Base-by-base conservation (phyloP, 2,113 vertebrate species). In the Neogobius melanostomus region DNA sequence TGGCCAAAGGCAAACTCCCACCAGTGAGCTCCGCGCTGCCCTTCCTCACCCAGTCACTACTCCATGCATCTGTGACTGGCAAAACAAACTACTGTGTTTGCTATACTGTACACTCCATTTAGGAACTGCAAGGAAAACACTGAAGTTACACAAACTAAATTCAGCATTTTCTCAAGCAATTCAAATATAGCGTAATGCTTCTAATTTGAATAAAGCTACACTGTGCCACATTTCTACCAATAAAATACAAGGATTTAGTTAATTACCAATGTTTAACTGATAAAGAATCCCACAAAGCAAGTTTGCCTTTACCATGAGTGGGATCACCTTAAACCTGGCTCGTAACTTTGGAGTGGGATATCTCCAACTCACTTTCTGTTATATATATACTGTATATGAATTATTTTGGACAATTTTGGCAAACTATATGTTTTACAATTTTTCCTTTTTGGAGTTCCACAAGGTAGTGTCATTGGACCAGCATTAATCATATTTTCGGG, bases 61-160 rank as follows among this genome's bases (percentile, higher is more conserved):
- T 15, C 47, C 64, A 73, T 62, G 50, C 66, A 66, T 70, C 71
- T 66, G 48, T 56, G 43, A 28, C 53, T 69, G 71, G 59, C 71
- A 69, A 69, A 78, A 69, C 66, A 74, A 69, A 73, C 61, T 47
- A 48, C 52, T 53, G 14, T 61, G 59, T 44, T 61, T 61, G 59
- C 14, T 9, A 17, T 15, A 21, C 21, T 21, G 21, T 21, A 52
- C 17, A 42, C 21, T 65, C 16, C 64, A 71, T 65, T 59, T 59
- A 59, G 7, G 56, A 59, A 7, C 28, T 42, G 56, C 7, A 14
- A 42, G 28, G 46, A 42, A 42, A 59, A 59, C 56, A 42, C 12
- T 59, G 17, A 8, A 42, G 11, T 59, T 56, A 56, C 53, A 59
- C 28, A 59, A 28, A 42, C 21, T 57, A 14, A 57, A 12, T 17